Base-by-base conservation (phyloP, 2,797 vertebrate genomes). In the Sebastes steindachneri region DNA sequence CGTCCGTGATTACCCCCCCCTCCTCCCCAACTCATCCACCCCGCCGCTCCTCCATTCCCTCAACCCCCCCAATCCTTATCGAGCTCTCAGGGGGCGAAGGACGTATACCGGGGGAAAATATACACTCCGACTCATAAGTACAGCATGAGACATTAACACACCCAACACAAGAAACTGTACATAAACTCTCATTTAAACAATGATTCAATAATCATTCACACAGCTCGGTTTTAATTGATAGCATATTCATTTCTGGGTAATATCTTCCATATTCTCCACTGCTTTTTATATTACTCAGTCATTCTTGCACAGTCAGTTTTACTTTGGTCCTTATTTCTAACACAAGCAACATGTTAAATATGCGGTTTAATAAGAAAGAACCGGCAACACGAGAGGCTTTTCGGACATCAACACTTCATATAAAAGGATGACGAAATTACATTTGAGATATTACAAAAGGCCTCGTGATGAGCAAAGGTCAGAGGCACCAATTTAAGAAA, bases 1-100 rank as follows among this genome's bases (percentile, higher is more conserved):
- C 89, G 84, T 92, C 90, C 79, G 71, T 82, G 89, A 95, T 95
- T 93, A 94, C 67, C 82, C 81, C 78, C 45, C 72, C 79, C 73
- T 67, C 78, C 68, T 58, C 70, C 82, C 75, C 59, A 35, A 37
- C 73, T 62, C 75, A 33, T 69, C 84, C 78, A 58, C 37, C 72
- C 79, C 68, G 35, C 26, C 25, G n/a, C 79, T 71, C 78, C 68
- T 60, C 68, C 83, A 72, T 58, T 66, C 75, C 58, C 68, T 25
- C 45, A 3, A 3, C 41, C 64, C 25, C 11, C 21, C 48, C n/a
- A 66, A 26, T 60, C 71, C 77, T 88, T 85, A 92, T 82, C 86
- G 45, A 75, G 75, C 86, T 77, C 85, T 74, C 60, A 51, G 66
- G 75, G 58, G 58, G 80, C 58, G 68, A 63, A 70, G 62, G 75